Conservation (phyloP, 2,113 vertebrate species). For the Eptesicus fuscus region DNA sequence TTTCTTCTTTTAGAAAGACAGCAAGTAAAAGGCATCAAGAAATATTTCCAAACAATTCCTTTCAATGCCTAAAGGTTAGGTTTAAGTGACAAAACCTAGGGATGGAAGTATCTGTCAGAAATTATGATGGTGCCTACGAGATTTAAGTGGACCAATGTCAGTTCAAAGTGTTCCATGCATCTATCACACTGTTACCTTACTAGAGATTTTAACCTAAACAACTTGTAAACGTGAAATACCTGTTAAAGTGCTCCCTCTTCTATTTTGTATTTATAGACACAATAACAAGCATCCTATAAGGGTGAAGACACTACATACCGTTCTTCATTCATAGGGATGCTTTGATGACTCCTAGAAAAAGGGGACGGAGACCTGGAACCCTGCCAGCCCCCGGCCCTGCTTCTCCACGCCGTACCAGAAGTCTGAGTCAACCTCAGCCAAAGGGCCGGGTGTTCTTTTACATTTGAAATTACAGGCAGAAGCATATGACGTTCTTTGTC, state of each 20-base stretch:
- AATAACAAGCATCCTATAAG: background rate
- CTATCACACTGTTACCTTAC: background rate
- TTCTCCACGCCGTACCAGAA: accelerated
- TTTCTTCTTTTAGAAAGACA: background rate
- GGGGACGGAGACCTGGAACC: background rate
- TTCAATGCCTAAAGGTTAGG: background rate
- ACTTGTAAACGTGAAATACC: background rate
- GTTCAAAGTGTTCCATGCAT: accelerated
- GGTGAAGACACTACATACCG: background rate
- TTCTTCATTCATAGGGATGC: background rate
- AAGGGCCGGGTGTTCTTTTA: background rate
- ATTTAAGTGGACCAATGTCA: background rate
- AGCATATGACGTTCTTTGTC: background rate
- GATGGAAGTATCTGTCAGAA: background rate
- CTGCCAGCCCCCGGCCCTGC: accelerated
- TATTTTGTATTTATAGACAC: background rate
- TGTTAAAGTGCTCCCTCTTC: background rate
- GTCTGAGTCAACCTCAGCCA: background rate
- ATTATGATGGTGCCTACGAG: background rate
- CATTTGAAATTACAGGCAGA: background rate
- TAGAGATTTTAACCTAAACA: background rate
- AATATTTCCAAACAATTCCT: background rate
- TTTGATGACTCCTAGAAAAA: background rate
- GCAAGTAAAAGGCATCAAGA: background rate
- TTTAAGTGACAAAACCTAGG: background rate